Conservation (phyloP, 2,113 vertebrate species). For the Epinephelus fuscoguttatus region DNA sequence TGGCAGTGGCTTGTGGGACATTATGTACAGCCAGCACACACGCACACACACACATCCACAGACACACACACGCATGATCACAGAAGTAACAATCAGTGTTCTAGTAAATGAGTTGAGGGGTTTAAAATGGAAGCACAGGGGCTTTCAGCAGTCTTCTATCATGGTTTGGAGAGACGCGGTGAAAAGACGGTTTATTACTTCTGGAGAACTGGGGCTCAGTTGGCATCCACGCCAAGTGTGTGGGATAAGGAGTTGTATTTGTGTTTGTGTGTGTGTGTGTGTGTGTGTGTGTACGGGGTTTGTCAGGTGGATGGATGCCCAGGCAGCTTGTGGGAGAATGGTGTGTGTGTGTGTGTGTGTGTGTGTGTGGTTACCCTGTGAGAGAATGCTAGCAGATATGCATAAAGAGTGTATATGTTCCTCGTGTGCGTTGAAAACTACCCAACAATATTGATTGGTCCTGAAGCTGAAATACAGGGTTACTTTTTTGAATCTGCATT, state of each 20-base stretch:
- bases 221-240: slow-evolving; percentile 69
- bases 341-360: slow-evolving; percentile 22
- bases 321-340: slow-evolving; percentile 11
- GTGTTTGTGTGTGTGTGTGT: slow-evolving; percentile 5
- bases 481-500: slow-evolving; percentile 16
- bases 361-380: neutral
- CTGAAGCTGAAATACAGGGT: slow-evolving; percentile 1
- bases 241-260: slow-evolving; percentile 50
- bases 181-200: slow-evolving; percentile 81
- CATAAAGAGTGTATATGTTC: slow-evolving; percentile 12
- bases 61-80: slow-evolving; percentile 21
- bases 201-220: slow-evolving; percentile 74
- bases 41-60: too few relatives aligned
- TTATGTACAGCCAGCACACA: slow-evolving; percentile 21
- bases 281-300: neutral
- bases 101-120: slow-evolving; percentile 69
- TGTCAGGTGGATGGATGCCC: slow-evolving; percentile 62
- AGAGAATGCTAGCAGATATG: slow-evolving; percentile 34
- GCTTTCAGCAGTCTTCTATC: slow-evolving; percentile 62
- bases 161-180: slow-evolving; percentile 64
- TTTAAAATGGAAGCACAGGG: slow-evolving; percentile 62
- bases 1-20: slow-evolving; percentile 31
- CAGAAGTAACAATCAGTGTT: slow-evolving; percentile 44
- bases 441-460: slow-evolving; percentile 1
- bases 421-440: neutral